Evolutionary conservation across 2,888 invertebrate genomes (phyloP), one percentile per base, ranked within the genome.

Genomic region (Sturmia bella): DNA sequence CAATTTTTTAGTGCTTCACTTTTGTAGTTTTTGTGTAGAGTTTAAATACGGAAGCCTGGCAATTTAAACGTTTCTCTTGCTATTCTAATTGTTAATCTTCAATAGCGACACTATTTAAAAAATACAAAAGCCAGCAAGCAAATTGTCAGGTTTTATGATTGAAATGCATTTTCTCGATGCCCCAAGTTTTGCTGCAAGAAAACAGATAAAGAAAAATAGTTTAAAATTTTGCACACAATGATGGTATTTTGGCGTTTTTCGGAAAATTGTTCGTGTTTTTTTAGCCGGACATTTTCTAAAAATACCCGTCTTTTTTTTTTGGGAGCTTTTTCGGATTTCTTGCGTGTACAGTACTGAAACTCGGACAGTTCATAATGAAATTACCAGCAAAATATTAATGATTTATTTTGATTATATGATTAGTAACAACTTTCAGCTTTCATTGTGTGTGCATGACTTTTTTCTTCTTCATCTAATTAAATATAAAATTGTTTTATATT

Each of bases 1-100:
- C 45, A 27, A 69, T n/a, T 39, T 39, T 19, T 48, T 27, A 27
- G 24, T 72, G 43, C 37, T 19, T 11, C 41, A 39, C 63, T 54
- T 57, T 64, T 39, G 52, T 57, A 21, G 66, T 39, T 15, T 39
- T 24, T 48, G 45, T 39, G 13, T 24, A 50, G 3, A 11, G 39
- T 32, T 63, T 61, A 24, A 21, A 7, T 15, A 63, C 48, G 43
- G 59, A 73, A 72, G 64, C 41, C 70, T 72, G 15, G 41, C 32
- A 66, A 19, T 27, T 57, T 41, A 17, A 41, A 41, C 15, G 5
- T 32, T 70, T 39, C 45, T 56, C 50, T 43, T 39, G 56, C 12
- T 15, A 19, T 73, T 63, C 63, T 48, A 48, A 50, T 63, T 27
- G 56, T 57, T 21, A 12, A 48, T 27, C 32, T 37, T 54, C 21